These are phyloP conservation scores for Ophioninae sp. DNA, from an alignment of 2,888 invertebrate species.

Conservation along the genomic window DNA sequence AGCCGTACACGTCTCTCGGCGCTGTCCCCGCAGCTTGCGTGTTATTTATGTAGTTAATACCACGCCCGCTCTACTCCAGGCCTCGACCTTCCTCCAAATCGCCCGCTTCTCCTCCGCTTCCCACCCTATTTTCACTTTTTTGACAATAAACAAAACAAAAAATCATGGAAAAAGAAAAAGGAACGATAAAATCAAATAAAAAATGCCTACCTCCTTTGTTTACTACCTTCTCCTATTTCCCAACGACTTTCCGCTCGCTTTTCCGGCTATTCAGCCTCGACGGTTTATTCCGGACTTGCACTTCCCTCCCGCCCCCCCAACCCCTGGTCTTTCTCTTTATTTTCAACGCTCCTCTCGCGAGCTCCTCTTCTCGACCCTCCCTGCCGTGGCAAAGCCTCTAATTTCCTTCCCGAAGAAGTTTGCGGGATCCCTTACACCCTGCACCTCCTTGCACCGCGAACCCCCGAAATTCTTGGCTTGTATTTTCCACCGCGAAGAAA, in stretches of 20 bases:
- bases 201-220: conserved; percentile 7
- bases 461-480: conserved; percentile 8
- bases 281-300: conserved; percentile 68
- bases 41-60: conserved; percentile 77
- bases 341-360: neutral
- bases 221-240: conserved; percentile 39
- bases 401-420: conserved; percentile 70
- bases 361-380: conserved; percentile 27
- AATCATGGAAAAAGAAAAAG: neutral
- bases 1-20: conserved; percentile 20
- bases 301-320: conserved; percentile 42
- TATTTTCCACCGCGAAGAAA: conserved; percentile 2
- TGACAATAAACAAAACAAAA: conserved; percentile 5
- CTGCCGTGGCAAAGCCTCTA: conserved; percentile 66
- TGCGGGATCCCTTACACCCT: conserved; percentile 50
- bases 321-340: conserved; percentile 30
- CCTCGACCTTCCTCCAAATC: conserved; percentile 72
- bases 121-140: conserved; percentile 38
- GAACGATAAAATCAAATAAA: no score
- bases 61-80: conserved; percentile 71
- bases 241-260: conserved; percentile 40
- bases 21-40: conserved; percentile 64
- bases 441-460: conserved; percentile 54
- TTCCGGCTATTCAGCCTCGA: conserved; percentile 34
- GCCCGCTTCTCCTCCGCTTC: conserved; percentile 60